A percentile compares a stretch with the other conserved stretches of the same genome.
Evolutionary conservation across 1,140 invertebrate genomes (phyloP).

Genomic region (Heliconius nattereri): DNA sequence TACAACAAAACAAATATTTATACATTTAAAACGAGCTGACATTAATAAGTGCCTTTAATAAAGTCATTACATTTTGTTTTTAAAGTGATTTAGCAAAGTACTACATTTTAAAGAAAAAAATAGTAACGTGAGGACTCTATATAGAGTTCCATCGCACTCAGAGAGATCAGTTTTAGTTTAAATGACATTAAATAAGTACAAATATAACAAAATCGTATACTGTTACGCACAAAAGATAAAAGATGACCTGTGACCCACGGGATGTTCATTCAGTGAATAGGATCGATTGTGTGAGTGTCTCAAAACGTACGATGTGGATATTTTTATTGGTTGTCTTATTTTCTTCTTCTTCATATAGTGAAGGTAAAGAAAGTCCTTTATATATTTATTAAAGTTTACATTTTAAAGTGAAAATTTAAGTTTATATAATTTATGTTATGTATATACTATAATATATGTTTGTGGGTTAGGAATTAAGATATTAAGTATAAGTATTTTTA

Average conservation of each 20-base stretch:
- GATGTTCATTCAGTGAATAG: conserved; percentile 38
- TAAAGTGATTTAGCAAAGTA: not conserved
- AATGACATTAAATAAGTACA: not conserved
- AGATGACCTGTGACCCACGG: conserved; percentile 39
- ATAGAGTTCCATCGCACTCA: not conserved
- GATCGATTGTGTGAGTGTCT: conserved; percentile 23
- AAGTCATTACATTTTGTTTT: not conserved
- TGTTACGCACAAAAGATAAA: conserved; percentile 35
- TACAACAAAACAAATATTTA: conserved; percentile 3
- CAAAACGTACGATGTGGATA: conserved; percentile 10
- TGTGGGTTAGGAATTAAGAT: not conserved
- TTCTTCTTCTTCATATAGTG: not conserved
- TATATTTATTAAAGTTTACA: not conserved
- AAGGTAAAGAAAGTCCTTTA: conserved; percentile 8
- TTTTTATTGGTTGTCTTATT: not conserved
- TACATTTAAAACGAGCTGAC: not conserved
- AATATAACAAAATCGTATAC: not conserved
- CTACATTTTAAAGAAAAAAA: not conserved
- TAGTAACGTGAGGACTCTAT: not conserved
- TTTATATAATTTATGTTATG: not conserved
- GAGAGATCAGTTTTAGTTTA: not conserved
- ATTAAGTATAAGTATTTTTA: not conserved
- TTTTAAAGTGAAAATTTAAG: not conserved
- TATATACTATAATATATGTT: no score
- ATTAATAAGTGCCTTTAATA: not conserved